Percentiles rank a stretch among this genome's conserved stretches.
Evolutionary conservation across 2,797 vertebrate genomes (phyloP).

Genomic region (Rousettus madagascariensis): DNA sequence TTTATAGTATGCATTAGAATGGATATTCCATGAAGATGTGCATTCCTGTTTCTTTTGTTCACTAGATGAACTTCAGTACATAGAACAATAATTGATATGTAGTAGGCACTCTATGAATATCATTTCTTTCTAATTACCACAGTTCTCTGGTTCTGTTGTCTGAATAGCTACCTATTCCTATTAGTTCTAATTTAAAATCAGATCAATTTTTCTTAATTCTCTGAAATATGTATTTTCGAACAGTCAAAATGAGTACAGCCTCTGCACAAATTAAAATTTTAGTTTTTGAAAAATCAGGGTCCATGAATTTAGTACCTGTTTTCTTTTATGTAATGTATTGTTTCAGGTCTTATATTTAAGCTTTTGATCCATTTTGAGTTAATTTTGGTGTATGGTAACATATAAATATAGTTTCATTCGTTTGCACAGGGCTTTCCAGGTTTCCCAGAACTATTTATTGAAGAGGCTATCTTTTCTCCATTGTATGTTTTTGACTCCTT

Average conservation of each 20-base stretch:
- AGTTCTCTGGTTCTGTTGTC: background rate
- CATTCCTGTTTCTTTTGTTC: background rate
- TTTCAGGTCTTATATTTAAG: too few species aligned
- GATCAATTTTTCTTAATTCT: background rate
- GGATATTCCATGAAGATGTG: background rate
- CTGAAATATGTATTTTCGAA: background rate
- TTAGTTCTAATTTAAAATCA: background rate
- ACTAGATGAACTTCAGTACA: background rate
- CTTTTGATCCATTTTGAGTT: too few species aligned
- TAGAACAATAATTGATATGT: background rate
- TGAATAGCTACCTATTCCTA: background rate
- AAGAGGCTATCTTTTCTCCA: too few species aligned
- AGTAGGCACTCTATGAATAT: background rate
- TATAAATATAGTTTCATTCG: too few species aligned
- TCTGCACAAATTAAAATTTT: background rate
- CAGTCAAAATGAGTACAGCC: background rate
- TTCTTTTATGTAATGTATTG: too few species aligned
- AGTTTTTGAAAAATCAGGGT: background rate
- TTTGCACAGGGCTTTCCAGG: too few species aligned
- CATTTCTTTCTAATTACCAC: background rate
- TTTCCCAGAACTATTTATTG: too few species aligned
- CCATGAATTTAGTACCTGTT: too few species aligned
- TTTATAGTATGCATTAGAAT: background rate
- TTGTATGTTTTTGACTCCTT: too few species aligned
- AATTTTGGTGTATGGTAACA: too few species aligned